A percentile compares a stretch with the other conserved stretches of the same genome.
These are phyloP conservation scores for Coelopa pilipes DNA, from an alignment of 2,888 invertebrate genomes.

Conservation along the genomic window DNA sequence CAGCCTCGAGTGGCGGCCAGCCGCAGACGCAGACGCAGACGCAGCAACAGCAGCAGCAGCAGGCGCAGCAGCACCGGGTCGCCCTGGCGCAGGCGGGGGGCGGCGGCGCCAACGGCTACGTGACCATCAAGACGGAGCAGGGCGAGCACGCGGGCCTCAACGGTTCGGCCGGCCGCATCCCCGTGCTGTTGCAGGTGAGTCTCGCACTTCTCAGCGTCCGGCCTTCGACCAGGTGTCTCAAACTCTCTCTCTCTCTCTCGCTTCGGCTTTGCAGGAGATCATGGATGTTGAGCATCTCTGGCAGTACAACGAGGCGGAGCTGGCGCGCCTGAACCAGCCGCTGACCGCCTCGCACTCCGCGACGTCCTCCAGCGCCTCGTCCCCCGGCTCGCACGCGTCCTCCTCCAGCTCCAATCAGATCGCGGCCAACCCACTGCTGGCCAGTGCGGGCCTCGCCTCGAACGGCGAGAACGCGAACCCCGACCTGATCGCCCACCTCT, in stretches of 20 bases:
- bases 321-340: conserved; percentile 72
- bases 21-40: conserved; percentile 43
- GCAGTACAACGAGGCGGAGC: conserved; percentile 90
- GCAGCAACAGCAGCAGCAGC: conserved; percentile 48
- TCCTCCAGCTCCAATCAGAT: conserved; percentile 61
- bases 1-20: conserved; percentile 43
- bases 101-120: conserved; percentile 63
- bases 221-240: not conserved
- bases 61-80: conserved; percentile 46
- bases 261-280: conserved; percentile 87
- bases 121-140: conserved; percentile 69
- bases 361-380: conserved; percentile 50
- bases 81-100: conserved; percentile 49
- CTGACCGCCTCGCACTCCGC: conserved; percentile 53
- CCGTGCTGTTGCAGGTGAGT: conserved; percentile 76
- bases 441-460: conserved; percentile 68
- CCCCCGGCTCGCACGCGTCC: conserved; percentile 59
- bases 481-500: conserved; percentile 88
- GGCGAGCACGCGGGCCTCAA: conserved; percentile 54
- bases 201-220: not conserved
- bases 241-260: conserved; percentile 39
- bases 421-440: conserved; percentile 69
- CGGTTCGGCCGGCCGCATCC: conserved; percentile 67
- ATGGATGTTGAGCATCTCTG: conserved; percentile 96
- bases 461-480: conserved; percentile 76